Base-by-base conservation (phyloP, 2,113 vertebrate species). In the Pseudorectes ferrugineus region DNA sequence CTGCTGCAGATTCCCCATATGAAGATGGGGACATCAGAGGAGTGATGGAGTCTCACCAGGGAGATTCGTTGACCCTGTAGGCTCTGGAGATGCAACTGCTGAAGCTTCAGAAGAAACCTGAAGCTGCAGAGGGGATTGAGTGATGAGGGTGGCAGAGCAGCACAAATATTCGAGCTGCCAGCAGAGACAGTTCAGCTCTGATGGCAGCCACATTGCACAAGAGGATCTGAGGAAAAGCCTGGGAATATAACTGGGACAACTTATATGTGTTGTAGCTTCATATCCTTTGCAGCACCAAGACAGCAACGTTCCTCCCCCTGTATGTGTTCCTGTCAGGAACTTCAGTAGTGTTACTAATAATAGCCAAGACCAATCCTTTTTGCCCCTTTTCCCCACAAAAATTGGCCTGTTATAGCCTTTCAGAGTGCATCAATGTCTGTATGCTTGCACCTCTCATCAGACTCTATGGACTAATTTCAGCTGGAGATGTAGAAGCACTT, bases 1-100 rank as follows among this genome's bases (percentile, higher is more conserved):
- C 36, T 77, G 45, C 40, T 77, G 45, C 24, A 19, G 25, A 28
- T 65, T 73, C 8, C 0, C 1, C 5, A 0, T 1, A 0, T 23
- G 31, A 15, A 49, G 29, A 8, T 38, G 26, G 23, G 8, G 20
- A 38, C 4, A 1, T 67, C 29, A 74, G 38, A 46, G 22, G 20
- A 71, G 48, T 1, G 1, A 24, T n/a, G 35, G 22, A 40, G 9
- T 29, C 31, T 93, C 16, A 33, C 5, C 0, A 0, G 40, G 10
- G 23, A 40, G 25, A 19, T 33, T 6, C 4, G 3, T 42, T 92
- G 48, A 52, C 20, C 17, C 12, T 62, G 4, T 46, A 59, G 35
- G 18, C 43, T 68, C 43, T 65, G 68, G 19, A 71, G 21, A 40
- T 54, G 26, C 33, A 62, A 29, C 35, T 7, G 1, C 40, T 35